Evolutionary conservation across 1,140 invertebrate species (phyloP), one percentile per base, ranked within the genome.

Genomic region (Drosophila athabasca): DNA sequence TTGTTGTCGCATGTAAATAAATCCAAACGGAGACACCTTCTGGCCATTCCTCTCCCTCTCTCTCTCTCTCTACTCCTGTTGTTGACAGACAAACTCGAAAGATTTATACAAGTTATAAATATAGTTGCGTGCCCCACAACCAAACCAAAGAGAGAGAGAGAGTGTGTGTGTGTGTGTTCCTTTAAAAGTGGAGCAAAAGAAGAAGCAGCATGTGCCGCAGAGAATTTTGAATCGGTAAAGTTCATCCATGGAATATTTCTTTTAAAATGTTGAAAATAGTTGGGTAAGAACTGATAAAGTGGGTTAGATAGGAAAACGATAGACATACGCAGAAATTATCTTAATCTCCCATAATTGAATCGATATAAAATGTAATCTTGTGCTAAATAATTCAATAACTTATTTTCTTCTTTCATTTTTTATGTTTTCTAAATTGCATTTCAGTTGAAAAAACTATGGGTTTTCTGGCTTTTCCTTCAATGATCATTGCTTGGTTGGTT

Each of bases 101-200:
- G 73, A 76, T 76, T 76, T 76, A 76, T 68, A 57, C 68, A 76
- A 76, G 72, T 76, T 68, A 59, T 75, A 73, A 73, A 72, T 53
- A 72, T 62, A 71, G 67, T 9, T n/a, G n/a, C n/a, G 31, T 13
- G 11, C 11, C 35, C 35, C 35, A 39, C 35, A 39, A 13, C 35
- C 35, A 39, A 39, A 39, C 11, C 9, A 13, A 13, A 13, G 3
- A 39, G 35, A 4, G 35, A 4, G 35, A 13, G 4, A 13, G 3
- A 39, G 35, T 5, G 35, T 13, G 11, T 13, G 9, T 39, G 41
- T 62, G 24, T 52, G 15, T 39, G 15, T 43, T 26, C 9, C 35
- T 39, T 3, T 39, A 31, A 68, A 70, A 69, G 24, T 70, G 52
- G 67, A 69, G 52, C 67, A 69, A 69, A 69, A 39, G 64, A 69